These are phyloP conservation scores for Tolypeutes matacus DNA, from an alignment of 2,797 vertebrate genomes.

Conservation along the genomic window DNA sequence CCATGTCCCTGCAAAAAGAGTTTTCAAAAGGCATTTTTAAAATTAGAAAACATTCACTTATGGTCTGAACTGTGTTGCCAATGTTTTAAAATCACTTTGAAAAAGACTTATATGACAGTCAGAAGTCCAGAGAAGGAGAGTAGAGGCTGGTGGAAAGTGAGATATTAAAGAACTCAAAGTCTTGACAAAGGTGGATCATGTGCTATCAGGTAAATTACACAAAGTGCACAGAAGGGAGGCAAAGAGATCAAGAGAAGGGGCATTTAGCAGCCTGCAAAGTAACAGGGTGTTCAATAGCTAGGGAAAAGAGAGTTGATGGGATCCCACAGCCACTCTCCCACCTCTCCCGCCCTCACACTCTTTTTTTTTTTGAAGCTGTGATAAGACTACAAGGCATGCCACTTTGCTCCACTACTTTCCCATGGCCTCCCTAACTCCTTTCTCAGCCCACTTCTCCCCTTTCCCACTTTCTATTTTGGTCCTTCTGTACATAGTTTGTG, in stretches of 20 bases:
- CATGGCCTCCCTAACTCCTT: slow-evolving; percentile 4
- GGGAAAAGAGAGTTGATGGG: not conserved
- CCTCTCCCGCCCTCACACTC: not conserved
- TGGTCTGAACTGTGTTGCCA: slow-evolving; percentile 31
- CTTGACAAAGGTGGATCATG: not conserved
- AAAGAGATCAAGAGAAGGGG: not conserved
- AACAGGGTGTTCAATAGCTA: not conserved
- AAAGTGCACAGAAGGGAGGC: not conserved
- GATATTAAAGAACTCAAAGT: not conserved
- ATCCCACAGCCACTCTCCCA: not conserved
- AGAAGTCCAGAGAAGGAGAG: not conserved
- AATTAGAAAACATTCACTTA: slow-evolving; percentile 16
- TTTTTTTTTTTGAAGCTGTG: not conserved
- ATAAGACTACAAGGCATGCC: not conserved
- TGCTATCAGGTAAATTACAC: not conserved
- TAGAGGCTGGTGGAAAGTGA: not conserved
- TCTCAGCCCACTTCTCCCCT: not conserved
- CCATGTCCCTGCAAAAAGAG: not conserved
- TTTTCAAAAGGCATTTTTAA: not conserved
- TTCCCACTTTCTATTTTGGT: not conserved
- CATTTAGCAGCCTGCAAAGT: not conserved
- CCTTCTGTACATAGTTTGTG: not conserved
- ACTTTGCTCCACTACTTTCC: not conserved
- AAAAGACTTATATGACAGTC: slow-evolving; percentile 40
- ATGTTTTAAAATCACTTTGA: slow-evolving; percentile 55